Conservation (phyloP, 2,113 vertebrate genomes). For the Perca flavescens region DNA sequence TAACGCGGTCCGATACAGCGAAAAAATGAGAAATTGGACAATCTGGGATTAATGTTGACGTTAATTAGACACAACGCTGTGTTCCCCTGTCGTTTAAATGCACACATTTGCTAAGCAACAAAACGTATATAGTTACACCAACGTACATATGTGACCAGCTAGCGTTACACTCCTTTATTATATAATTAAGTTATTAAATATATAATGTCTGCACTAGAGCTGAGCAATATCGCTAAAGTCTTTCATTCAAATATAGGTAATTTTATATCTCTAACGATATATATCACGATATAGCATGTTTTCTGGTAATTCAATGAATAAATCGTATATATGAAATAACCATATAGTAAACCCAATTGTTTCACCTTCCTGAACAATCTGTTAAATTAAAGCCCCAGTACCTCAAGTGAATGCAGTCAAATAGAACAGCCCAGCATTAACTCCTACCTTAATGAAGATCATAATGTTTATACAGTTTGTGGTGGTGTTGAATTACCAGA, state of each 20-base stretch:
- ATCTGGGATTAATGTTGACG: not conserved
- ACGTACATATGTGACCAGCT: not conserved
- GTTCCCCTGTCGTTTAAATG: not conserved
- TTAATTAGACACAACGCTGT: not conserved
- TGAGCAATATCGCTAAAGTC: too few relatives aligned
- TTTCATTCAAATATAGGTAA: too few relatives aligned
- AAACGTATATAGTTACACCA: not conserved
- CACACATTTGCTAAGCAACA: not conserved
- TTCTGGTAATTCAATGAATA: too few relatives aligned
- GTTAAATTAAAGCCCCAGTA: not conserved
- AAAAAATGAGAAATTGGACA: not conserved
- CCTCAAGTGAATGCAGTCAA: not conserved
- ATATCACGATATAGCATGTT: too few relatives aligned
- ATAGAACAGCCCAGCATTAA: not conserved
- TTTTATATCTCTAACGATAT: too few relatives aligned
- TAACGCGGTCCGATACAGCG: not conserved
- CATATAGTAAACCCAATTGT: too few relatives aligned
- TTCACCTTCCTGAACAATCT: not conserved
- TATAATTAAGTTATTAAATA: not conserved
- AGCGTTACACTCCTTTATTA: not conserved
- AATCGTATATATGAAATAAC: too few relatives aligned
- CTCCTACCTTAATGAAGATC: not conserved
- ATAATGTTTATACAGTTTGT: not conserved
- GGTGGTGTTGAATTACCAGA: not conserved
- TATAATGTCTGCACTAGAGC: too few relatives aligned